Evolutionary conservation across 2,888 invertebrate genomes (phyloP), one percentile per base, ranked within the genome.

Genomic region (Agonum fuliginosum): DNA sequence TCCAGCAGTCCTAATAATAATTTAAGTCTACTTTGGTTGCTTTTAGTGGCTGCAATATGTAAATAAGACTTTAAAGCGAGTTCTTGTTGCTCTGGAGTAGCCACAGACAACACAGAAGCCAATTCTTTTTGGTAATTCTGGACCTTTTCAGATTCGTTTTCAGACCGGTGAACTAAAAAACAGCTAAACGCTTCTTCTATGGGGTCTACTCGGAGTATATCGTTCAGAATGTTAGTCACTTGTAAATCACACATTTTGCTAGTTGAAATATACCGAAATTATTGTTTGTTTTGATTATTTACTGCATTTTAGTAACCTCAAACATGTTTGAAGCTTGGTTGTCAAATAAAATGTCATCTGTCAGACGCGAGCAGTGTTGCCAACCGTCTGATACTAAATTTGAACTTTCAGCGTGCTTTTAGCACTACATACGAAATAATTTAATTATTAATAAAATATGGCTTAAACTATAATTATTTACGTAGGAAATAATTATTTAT

Each of bases 171-270:
- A 0, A 96, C 93, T 78, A 97, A 90, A 82, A 95, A 95, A 82
- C 95, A 95, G 84, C 95, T 94, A 84, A 98, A 97, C 0, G 96
- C 95, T 86, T 96, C 95, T 84, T 97, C 96, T 30, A 95, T 93
- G 0, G 93, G 91, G 84, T 96, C 95, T 4, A 95, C 93, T 85
- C 92, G 91, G 34, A 87, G 80, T 78, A 88, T 91, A 81, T 93
- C 92, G 83, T 91, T 91, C 14, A 93, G 89, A 79, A 93, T 90
- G 82, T 87, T 89, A 17, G 89, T 87, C 62, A 93, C 89, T 86
- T 91, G 91, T 54, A 89, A 87, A 84, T 93, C 93, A 78, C 88
- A 88, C 91, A 91, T 92, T 80, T 83, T 86, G 10, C 19, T 54
- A 20, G 20, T 14, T 67, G 1, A 65, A 34, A 3, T 54, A 27